Percentiles rank a stretch among this genome's conserved stretches.
phyloP scores from a whole-genome alignment of 2,797 vertebrate species.

The Hyperoplus lanceolatus region DNA sequence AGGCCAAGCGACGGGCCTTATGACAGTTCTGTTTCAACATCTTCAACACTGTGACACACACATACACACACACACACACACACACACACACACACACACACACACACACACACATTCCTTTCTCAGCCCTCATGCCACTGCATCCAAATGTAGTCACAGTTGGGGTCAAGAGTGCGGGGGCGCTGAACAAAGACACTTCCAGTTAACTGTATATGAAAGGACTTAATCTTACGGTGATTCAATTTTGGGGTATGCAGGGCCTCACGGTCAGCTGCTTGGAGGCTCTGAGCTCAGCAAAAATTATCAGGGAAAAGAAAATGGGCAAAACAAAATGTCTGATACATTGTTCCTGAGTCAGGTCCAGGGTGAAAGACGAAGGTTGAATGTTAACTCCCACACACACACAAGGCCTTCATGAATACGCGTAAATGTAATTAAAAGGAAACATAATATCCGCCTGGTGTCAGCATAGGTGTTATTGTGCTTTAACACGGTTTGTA shows the following conservation, averaged over 20 bases:
- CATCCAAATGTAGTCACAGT: conserved; percentile 46
- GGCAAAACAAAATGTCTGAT: conserved; percentile 24
- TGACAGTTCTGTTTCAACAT: conserved; percentile 73
- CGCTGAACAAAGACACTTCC: conserved; percentile 66
- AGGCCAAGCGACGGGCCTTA: conserved; percentile 62
- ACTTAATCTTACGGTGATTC: conserved; percentile 79
- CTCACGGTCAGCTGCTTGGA: conserved; percentile 64
- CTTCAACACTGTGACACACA: conserved; percentile 54
- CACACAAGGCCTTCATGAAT: conserved; percentile 6
- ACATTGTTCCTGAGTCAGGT: conserved; percentile 48
- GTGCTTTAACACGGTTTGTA: conserved; percentile 24
- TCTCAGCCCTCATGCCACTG: conserved; percentile 36
- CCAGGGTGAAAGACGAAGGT: conserved; percentile 36
- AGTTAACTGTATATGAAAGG: conserved; percentile 69
- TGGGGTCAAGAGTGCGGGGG: conserved; percentile 48
- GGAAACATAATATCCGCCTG: conserved; percentile 19
- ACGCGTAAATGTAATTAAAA: conserved; percentile 37
- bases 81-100: background rate
- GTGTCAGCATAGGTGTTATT: conserved; percentile 23
- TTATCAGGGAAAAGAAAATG: background rate
- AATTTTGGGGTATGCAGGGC: conserved; percentile 60
- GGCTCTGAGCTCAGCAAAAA: conserved; percentile 62
- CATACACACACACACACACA: conserved; percentile 21
- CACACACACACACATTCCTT: conserved; percentile 14
- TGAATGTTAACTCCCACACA: conserved; percentile 14